A percentile compares a stretch with the other conserved stretches of the same genome.
These are phyloP conservation scores for Dryoscopus gambensis DNA, from an alignment of 2,113 vertebrate species.

Conservation along the genomic window DNA sequence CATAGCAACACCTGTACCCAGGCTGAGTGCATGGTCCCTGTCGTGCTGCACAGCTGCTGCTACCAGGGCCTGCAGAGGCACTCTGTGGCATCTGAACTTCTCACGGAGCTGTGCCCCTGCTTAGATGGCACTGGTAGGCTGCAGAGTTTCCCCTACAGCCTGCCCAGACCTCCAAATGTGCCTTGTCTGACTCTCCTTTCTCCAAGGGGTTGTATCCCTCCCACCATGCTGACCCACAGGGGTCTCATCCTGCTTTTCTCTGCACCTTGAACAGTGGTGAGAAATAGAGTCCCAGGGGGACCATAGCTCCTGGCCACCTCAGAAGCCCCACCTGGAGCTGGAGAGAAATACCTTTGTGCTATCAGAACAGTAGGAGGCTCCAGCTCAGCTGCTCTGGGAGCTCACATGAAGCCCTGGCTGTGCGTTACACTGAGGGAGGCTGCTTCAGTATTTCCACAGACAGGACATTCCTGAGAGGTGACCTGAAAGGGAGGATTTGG, in stretches of 20 bases:
- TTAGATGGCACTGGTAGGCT: neutral
- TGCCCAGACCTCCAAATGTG: neutral
- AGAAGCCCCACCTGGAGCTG: neutral
- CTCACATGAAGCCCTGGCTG: neutral
- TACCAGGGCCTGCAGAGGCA: neutral
- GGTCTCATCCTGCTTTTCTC: neutral
- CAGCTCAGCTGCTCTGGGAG: neutral
- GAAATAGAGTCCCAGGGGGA: neutral
- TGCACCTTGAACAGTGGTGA: neutral
- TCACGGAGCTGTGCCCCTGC: rapidly evolving
- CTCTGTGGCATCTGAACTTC: neutral
- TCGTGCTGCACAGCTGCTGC: neutral
- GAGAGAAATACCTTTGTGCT: neutral
- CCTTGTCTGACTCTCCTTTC: neutral
- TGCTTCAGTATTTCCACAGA: neutral
- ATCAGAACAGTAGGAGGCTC: neutral
- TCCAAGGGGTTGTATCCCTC: neutral
- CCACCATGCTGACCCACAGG: neutral
- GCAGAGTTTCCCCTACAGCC: neutral
- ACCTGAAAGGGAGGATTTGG: neutral
- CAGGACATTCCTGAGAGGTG: slow-evolving; percentile 18
- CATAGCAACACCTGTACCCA: neutral
- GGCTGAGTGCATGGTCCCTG: rapidly evolving
- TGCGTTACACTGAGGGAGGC: neutral
- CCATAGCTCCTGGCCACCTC: neutral